Evolutionary conservation across 1,140 invertebrate genomes (phyloP).

Genomic region (Piezodorus guildinii): DNA sequence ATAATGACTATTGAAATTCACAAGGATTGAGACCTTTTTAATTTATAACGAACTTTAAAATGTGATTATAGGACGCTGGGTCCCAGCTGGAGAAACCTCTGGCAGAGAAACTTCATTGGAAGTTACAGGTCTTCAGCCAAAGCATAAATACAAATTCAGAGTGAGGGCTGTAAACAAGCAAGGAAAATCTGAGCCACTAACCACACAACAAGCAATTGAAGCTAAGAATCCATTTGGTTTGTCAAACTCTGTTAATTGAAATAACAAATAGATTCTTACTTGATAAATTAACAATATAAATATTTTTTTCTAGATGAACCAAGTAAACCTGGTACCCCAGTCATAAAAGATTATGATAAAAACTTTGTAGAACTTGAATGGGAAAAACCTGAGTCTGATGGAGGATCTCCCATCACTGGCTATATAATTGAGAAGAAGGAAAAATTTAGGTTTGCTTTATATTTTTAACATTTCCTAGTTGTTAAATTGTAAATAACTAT

Average conservation of each 20-base stretch:
- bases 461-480: neutral
- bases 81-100: constrained; percentile 77
- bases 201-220: constrained; percentile 75
- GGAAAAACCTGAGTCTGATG: constrained; percentile 72
- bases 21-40: too few species aligned
- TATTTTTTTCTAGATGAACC: constrained; percentile 50
- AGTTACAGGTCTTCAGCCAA: constrained; percentile 68
- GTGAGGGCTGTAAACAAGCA: constrained; percentile 91
- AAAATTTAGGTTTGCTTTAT: constrained; percentile 47
- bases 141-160: constrained; percentile 92
- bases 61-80: constrained; percentile 67
- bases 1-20: neutral
- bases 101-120: constrained; percentile 60
- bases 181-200: constrained; percentile 88
- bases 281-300: neutral
- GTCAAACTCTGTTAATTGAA: neutral
- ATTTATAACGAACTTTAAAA: neutral
- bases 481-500: neutral
- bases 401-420: constrained; percentile 78
- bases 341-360: constrained; percentile 81
- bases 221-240: constrained; percentile 95
- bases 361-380: constrained; percentile 94
- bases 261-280: neutral
- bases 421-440: constrained; percentile 95
- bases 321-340: constrained; percentile 74